Percentiles rank a stretch among this genome's conserved stretches.
These are phyloP conservation scores for Melikaiella ostensackeni DNA, from an alignment of 2,888 invertebrate species.

Conservation along the genomic window DNA sequence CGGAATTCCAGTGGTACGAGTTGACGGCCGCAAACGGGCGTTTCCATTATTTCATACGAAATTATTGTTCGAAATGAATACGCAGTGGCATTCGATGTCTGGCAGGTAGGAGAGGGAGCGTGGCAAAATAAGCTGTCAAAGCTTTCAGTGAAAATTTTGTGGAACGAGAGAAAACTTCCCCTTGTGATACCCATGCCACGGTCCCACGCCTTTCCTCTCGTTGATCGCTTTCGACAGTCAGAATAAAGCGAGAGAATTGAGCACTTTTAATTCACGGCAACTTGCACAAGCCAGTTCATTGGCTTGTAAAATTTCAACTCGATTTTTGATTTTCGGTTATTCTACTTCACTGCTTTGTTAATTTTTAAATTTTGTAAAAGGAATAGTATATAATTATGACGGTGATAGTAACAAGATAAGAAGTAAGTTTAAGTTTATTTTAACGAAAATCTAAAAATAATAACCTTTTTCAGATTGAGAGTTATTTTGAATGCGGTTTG, in stretches of 20 bases:
- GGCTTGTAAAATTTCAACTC: background rate
- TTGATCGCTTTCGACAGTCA: conserved; percentile 8
- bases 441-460: too few relatives aligned
- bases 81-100: conserved; percentile 67
- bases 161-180: conserved; percentile 22
- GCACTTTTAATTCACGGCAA: conserved; percentile 10
- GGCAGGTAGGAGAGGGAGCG: conserved; percentile 56
- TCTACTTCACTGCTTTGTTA: too few relatives aligned
- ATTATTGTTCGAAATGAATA: conserved; percentile 71
- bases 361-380: too few relatives aligned
- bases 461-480: too few relatives aligned
- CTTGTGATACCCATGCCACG: conserved; percentile 11
- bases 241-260: conserved; percentile 15
- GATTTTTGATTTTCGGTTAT: background rate
- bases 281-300: background rate
- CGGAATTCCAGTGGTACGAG: conserved; percentile 56
- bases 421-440: too few relatives aligned
- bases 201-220: conserved; percentile 6
- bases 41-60: conserved; percentile 61
- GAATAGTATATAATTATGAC: too few relatives aligned
- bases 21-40: conserved; percentile 49
- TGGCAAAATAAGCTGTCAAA: conserved; percentile 71
- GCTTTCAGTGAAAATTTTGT: conserved; percentile 65
- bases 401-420: too few relatives aligned
- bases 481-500: too few relatives aligned